phyloP scores from a whole-genome alignment of 2,113 vertebrate species.

The Rhea americana region DNA sequence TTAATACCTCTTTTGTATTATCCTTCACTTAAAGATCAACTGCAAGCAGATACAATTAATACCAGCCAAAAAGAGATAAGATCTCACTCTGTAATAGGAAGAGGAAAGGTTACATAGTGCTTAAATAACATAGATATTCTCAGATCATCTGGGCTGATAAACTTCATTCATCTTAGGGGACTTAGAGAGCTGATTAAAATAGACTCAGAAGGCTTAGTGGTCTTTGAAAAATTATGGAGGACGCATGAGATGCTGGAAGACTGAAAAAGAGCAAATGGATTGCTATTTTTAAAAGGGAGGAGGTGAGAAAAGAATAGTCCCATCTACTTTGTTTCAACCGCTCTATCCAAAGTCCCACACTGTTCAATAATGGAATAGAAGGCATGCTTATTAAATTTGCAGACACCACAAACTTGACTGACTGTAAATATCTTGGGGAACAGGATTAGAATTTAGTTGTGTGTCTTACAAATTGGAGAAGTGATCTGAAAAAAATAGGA shows the following conservation, averaged over 20 bases:
- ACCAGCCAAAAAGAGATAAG: background rate
- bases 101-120: conserved; percentile 14
- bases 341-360: background rate
- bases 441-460: background rate
- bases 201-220: conserved; percentile 7
- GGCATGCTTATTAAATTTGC: background rate
- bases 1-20: background rate
- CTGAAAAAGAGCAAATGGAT: conserved; percentile 13
- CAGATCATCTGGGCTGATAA: conserved; percentile 42
- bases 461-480: background rate
- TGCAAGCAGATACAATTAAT: background rate
- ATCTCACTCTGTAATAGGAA: background rate
- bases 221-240: conserved; percentile 39
- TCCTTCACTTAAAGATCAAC: background rate
- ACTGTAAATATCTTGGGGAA: background rate
- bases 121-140: conserved; percentile 27
- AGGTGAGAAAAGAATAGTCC: background rate
- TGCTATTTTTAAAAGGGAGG: background rate
- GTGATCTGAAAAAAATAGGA: background rate
- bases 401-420: background rate
- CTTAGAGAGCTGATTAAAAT: conserved; percentile 19
- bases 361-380: background rate
- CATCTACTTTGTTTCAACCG: background rate
- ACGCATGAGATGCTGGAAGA: conserved; percentile 2
- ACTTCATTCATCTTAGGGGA: conserved; percentile 6